A percentile compares a stretch with the other conserved stretches of the same genome.
These are phyloP conservation scores for Beaufortia kweichowensis DNA, from an alignment of 2,113 vertebrate species.

Conservation along the genomic window DNA sequence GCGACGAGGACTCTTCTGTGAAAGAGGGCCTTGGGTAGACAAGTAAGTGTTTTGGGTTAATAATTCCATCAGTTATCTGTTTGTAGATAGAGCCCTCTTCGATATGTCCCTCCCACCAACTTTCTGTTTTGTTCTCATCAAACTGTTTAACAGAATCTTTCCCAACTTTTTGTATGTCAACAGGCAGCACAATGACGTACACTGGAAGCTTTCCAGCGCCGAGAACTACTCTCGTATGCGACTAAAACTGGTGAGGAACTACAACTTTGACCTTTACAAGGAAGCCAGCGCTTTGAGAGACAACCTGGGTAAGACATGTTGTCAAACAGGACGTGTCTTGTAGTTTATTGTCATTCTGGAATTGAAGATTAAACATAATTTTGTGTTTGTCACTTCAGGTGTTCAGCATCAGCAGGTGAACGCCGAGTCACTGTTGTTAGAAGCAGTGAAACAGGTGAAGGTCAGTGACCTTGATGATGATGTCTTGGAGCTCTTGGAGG, in stretches of 20 bases:
- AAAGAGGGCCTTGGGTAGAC: conserved; percentile 92
- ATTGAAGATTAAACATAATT: not conserved
- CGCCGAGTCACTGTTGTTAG: conserved; percentile 87
- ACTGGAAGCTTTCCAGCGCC: conserved; percentile 91
- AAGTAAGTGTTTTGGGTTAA: conserved; percentile 68
- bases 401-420: conserved; percentile 81
- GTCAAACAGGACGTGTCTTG: not conserved
- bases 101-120: no score
- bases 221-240: conserved; percentile 98
- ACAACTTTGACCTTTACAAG: conserved; percentile 84
- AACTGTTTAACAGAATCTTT: not conserved
- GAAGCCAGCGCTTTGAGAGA: conserved; percentile 94
- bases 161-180: conserved; percentile 33
- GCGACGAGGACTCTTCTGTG: conserved; percentile 84
- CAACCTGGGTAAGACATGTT: conserved; percentile 83
- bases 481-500: conserved; percentile 89
- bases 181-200: conserved; percentile 79
- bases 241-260: conserved; percentile 89
- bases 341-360: no score
- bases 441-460: conserved; percentile 95
- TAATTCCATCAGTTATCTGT: not conserved
- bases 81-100: no score
- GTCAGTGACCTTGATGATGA: conserved; percentile 93
- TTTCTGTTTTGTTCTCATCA: no score
- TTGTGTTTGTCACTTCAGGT: conserved; percentile 68